A percentile compares a stretch with the other conserved stretches of the same genome.
Conservation (phyloP, 2,797 vertebrate genomes). For the Falco columbarius region DNA sequence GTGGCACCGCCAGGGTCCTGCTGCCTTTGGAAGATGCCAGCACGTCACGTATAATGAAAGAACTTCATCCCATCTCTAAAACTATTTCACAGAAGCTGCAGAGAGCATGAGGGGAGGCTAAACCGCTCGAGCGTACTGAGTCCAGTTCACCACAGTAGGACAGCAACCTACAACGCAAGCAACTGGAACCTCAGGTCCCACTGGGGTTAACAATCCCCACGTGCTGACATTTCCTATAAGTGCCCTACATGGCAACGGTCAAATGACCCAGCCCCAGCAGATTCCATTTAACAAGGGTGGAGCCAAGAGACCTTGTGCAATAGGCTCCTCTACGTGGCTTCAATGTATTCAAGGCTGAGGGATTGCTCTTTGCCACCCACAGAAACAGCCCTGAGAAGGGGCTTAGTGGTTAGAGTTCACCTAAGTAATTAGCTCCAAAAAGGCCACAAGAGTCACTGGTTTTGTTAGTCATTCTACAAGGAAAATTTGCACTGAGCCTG, state of each 20-base stretch:
- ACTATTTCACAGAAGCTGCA: not conserved
- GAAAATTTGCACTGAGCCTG: not conserved
- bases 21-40: not conserved
- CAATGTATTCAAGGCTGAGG: not conserved
- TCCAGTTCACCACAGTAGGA: not conserved
- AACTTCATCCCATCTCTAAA: not conserved
- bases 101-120: not conserved
- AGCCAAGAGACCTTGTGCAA: not conserved
- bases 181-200: not conserved
- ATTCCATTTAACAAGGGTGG: not conserved
- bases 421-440: not conserved
- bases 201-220: accelerated
- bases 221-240: accelerated
- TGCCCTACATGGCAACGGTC: not conserved
- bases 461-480: not conserved
- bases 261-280: not conserved
- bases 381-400: not conserved
- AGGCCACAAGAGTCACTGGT: not conserved
- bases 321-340: not conserved
- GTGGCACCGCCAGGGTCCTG: not conserved
- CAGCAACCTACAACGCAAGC: not conserved
- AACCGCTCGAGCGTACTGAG: not conserved
- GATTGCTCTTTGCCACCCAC: not conserved
- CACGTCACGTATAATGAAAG: accelerated
- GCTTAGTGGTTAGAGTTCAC: not conserved